Percentiles rank a stretch among this genome's conserved stretches.
These are phyloP conservation scores for Dromaius novaehollandiae DNA, from an alignment of 2,113 vertebrate species.

Conservation along the genomic window DNA sequence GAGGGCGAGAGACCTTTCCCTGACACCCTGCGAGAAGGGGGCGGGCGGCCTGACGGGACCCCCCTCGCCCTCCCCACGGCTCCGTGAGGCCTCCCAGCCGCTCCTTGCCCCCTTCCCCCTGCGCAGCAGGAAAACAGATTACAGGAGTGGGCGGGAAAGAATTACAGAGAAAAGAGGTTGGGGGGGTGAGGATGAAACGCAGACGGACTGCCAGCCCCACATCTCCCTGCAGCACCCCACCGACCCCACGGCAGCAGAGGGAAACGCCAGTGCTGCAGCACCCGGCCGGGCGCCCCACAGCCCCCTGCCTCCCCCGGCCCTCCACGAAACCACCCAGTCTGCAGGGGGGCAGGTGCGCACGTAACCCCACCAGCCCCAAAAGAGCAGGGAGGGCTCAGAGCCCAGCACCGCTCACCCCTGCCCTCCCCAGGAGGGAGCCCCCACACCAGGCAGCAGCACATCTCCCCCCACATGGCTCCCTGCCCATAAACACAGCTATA, in stretches of 20 bases:
- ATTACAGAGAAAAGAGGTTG: background rate
- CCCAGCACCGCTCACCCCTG: background rate
- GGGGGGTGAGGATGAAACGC: background rate
- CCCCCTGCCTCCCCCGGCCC: background rate
- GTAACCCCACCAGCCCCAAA: background rate
- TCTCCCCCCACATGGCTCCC: background rate
- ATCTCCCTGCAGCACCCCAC: background rate
- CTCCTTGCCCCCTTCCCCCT: background rate
- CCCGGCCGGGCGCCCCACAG: background rate
- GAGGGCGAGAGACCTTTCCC: background rate
- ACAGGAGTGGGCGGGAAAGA: background rate
- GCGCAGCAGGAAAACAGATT: background rate
- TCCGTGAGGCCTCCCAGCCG: background rate
- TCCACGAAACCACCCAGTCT: background rate
- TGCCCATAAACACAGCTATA: rapidly evolving
- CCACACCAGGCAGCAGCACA: background rate
- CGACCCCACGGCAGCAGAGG: background rate
- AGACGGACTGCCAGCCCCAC: background rate
- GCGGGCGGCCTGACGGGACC: no score
- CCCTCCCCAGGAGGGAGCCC: background rate
- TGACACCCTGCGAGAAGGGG: background rate
- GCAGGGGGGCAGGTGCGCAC: no score
- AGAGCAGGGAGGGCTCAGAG: background rate
- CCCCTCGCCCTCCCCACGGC: background rate
- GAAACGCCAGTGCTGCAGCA: background rate